Base-by-base conservation (phyloP, 2,888 invertebrate species). In the Agrotis ipsilon region DNA sequence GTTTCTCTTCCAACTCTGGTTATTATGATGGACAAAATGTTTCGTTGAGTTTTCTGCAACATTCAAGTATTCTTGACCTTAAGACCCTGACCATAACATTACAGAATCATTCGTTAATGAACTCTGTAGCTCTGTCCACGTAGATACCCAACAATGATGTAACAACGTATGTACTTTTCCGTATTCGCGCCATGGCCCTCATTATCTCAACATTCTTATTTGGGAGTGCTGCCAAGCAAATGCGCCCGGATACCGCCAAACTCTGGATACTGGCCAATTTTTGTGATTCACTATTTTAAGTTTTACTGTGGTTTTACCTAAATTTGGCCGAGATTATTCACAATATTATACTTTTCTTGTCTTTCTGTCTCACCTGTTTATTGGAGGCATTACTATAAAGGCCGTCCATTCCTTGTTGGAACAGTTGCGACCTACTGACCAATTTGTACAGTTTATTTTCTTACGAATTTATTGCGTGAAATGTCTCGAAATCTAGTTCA, bases 301-400 rank as follows among this genome's bases (percentile, higher is more conserved):
- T 82, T 86, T 88, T 87, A 85, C 86, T 74, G 61, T 75, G 72
- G 64, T 82, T 86, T 88, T 87, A 85, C 86, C 83, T 81, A 80
- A 82, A 77, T 82, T 72, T 80, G 83, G 72, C 71, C 62, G 54
- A 68, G 51, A 71, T 68, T 80, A 64, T 57, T 18, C 57, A 39
- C 46, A 48, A 61, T 48, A 55, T 66, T 32, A 63, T 51, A 1
- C 45, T 48, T 64, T 79, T 5, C 19, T 55, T 45, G 9, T 39
- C 39, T 39, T 27, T 48, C 57, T 13, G 67, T 7, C 27, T 59
- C 55, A 32, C n/a, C 55, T 24, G 59, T 43, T 55, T 59, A 59
- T 64, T 63, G 48, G 13, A 19, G 16, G 52, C 63, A 64, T 62
- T 27, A 32, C 9, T 49, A 46, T 24, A 32, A 52, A 62, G 27